phyloP scores from a whole-genome alignment of 2,888 invertebrate genomes.

The Marronus borbonicus region DNA sequence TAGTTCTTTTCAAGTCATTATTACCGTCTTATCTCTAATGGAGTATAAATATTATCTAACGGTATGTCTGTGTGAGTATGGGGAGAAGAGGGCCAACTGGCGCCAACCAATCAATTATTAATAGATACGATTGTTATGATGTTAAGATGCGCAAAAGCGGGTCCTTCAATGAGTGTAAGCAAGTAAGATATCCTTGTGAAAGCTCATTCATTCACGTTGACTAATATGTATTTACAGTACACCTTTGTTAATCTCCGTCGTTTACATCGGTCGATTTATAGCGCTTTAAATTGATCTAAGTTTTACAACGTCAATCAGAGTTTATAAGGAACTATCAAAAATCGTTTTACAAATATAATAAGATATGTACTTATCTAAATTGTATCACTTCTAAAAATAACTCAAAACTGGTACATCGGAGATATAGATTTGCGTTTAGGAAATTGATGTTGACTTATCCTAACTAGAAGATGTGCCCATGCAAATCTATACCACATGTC shows the following conservation, averaged over 20 bases:
- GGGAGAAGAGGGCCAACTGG: constrained; percentile 39
- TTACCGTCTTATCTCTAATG: constrained; percentile 49
- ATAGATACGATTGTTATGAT: constrained; percentile 39
- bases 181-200: constrained; percentile 37
- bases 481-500: too few relatives aligned
- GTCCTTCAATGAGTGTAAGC: constrained; percentile 27
- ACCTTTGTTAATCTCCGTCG: constrained; percentile 38
- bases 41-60: constrained; percentile 49
- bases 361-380: too few relatives aligned
- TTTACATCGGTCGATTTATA: constrained; percentile 24
- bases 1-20: constrained; percentile 50
- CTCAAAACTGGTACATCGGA: too few relatives aligned
- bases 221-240: constrained; percentile 31
- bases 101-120: constrained; percentile 46
- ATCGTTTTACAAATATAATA: too few relatives aligned
- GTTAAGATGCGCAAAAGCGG: constrained; percentile 37
- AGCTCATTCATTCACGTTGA: constrained; percentile 43
- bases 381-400: too few relatives aligned
- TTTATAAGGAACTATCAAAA: not conserved
- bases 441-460: too few relatives aligned
- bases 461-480: too few relatives aligned
- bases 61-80: constrained; percentile 19
- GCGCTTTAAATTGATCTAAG: constrained; percentile 6
- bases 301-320: constrained; percentile 1
- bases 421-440: too few relatives aligned